These are phyloP conservation scores for Solenopsis invicta DNA, from an alignment of 1,140 invertebrate genomes.

Conservation along the genomic window DNA sequence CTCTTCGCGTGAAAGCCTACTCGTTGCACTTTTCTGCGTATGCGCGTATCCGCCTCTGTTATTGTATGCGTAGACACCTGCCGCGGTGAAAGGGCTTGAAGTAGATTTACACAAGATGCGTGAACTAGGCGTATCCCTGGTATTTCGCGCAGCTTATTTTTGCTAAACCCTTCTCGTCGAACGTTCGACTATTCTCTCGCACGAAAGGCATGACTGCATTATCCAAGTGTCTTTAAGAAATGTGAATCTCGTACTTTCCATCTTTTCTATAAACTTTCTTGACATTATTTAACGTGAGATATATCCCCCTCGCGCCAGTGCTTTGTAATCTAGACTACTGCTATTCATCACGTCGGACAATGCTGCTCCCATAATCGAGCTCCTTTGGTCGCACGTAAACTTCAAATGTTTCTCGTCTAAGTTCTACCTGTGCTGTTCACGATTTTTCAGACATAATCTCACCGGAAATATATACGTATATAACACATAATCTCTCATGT, in stretches of 20 bases:
- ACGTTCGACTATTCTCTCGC: neutral
- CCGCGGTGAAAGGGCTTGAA: slow-evolving; percentile 74
- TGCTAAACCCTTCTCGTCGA: neutral
- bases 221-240: neutral
- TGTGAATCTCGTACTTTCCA: neutral
- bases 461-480: neutral
- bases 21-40: slow-evolving; percentile 37
- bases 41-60: slow-evolving; percentile 54
- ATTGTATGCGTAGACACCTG: slow-evolving; percentile 72
- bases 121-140: slow-evolving; percentile 14
- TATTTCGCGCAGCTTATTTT: neutral
- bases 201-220: neutral
- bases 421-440: slow-evolving; percentile 11
- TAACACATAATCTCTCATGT: neutral
- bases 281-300: slow-evolving; percentile 33
- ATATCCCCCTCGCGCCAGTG: neutral
- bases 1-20: slow-evolving; percentile 32
- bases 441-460: neutral
- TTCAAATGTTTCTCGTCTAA: slow-evolving; percentile 6
- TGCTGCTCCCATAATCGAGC: slow-evolving; percentile 23
- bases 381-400: slow-evolving; percentile 22
- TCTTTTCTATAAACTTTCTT: slow-evolving; percentile 12
- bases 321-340: slow-evolving; percentile 44
- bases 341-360: slow-evolving; percentile 27
- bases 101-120: slow-evolving; percentile 28